Evolutionary conservation across 2,888 invertebrate genomes (phyloP).

Genomic region (Nyleta sp.): DNA sequence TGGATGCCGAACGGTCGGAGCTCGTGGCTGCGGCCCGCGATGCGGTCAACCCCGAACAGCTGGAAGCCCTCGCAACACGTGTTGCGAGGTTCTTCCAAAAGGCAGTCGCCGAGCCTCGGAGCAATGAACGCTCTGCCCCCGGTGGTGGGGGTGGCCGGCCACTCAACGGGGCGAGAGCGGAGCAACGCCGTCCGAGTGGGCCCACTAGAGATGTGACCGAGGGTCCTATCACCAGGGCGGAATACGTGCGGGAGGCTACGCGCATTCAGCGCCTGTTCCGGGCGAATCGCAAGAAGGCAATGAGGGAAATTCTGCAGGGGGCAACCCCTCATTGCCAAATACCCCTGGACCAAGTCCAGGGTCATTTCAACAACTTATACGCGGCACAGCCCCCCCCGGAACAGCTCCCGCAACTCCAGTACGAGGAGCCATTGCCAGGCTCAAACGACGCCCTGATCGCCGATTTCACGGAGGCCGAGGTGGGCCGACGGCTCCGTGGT

Average conservation of each 20-base stretch:
- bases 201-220: neutral
- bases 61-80: conserved; percentile 5
- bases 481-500: conserved; percentile 28
- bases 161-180: neutral
- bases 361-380: conserved; percentile 27
- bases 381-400: no score
- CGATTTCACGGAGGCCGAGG: conserved; percentile 4
- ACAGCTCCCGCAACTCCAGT: conserved; percentile 17
- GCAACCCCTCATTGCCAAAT: conserved; percentile 36
- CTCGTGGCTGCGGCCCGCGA: neutral
- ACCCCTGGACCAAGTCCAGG: conserved; percentile 22
- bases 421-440: neutral
- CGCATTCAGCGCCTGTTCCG: conserved; percentile 47
- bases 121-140: neutral
- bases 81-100: conserved; percentile 1
- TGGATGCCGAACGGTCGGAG: neutral
- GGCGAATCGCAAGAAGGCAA: conserved; percentile 40
- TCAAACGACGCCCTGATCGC: conserved; percentile 19
- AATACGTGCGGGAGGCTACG: no score
- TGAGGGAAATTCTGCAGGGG: conserved; percentile 55
- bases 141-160: neutral
- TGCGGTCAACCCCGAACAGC: neutral
- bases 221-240: no score
- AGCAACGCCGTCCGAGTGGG: neutral
- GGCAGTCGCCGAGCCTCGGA: neutral